Percentiles rank a stretch among this genome's conserved stretches.
Conservation (phyloP, 2,797 vertebrate species). For the Propithecus deckenii region DNA sequence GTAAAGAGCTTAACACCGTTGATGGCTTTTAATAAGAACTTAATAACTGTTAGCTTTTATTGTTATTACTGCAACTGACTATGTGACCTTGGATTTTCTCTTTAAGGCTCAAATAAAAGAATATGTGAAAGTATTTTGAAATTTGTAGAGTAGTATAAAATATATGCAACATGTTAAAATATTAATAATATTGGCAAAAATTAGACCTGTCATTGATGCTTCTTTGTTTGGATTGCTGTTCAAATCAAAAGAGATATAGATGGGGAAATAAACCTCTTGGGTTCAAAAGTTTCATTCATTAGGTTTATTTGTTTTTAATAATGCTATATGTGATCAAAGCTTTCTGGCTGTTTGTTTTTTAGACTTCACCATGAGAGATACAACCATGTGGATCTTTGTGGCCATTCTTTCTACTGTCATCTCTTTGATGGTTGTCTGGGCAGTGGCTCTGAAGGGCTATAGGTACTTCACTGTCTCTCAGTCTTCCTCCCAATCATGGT, state of each 20-base stretch:
- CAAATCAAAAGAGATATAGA: background rate
- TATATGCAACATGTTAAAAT: background rate
- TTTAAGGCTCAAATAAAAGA: background rate
- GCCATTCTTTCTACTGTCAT: slow-evolving; percentile 87
- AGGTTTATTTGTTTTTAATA: background rate
- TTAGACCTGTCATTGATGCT: background rate
- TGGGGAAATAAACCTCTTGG: background rate
- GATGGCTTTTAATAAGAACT: background rate
- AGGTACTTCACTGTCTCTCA: slow-evolving; percentile 85
- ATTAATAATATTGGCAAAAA: background rate
- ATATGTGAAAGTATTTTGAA: slow-evolving; percentile 18
- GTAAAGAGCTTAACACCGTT: background rate
- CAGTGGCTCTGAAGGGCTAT: slow-evolving; percentile 89
- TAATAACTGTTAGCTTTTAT: background rate
- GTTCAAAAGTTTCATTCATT: background rate
- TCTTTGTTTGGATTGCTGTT: background rate
- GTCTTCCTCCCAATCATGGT: background rate
- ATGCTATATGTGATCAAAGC: slow-evolving; percentile 29
- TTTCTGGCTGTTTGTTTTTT: slow-evolving; percentile 76
- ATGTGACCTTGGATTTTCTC: background rate
- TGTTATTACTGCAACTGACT: background rate
- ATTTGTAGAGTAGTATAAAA: background rate
- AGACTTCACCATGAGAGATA: slow-evolving; percentile 88
- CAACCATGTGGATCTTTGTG: slow-evolving; percentile 90
- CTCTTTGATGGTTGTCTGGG: slow-evolving; percentile 90